These are phyloP conservation scores for Ceratotherium simum DNA, from an alignment of 2,113 vertebrate species.

Conservation along the genomic window DNA sequence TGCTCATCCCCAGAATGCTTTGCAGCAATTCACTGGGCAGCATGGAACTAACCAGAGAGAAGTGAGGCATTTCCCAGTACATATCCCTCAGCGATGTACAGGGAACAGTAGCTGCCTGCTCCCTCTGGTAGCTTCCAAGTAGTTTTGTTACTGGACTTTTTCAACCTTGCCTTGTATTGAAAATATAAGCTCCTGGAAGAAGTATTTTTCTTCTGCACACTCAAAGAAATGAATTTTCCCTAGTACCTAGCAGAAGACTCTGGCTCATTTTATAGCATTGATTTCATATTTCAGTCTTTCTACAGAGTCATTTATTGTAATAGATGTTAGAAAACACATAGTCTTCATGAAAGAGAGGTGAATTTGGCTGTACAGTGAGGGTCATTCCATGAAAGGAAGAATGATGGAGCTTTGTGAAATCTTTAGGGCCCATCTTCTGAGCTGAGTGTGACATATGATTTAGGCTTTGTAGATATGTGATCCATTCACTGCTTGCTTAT, in stretches of 20 bases:
- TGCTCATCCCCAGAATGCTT: neutral
- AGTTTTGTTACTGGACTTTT: neutral
- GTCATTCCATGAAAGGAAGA: constrained; percentile 2
- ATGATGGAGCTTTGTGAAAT: neutral
- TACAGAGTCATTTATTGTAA: constrained; percentile 48
- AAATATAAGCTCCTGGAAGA: neutral
- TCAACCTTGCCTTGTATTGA: neutral
- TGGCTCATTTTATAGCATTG: constrained; percentile 50
- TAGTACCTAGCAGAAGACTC: neutral
- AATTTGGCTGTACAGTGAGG: neutral
- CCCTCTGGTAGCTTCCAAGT: neutral
- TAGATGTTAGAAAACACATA: constrained; percentile 55
- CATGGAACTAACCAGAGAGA: neutral
- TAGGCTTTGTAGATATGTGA: neutral
- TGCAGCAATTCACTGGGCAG: neutral
- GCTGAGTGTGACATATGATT: neutral
- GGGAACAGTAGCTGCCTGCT: rapidly evolving
- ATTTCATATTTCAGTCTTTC: constrained; percentile 61
- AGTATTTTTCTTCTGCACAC: neutral
- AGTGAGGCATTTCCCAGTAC: neutral
- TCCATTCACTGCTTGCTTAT: neutral
- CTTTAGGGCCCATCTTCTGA: neutral
- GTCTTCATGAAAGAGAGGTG: constrained; percentile 29
- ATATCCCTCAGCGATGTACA: no score
- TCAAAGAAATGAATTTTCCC: constrained; percentile 10